Percentiles rank a stretch among this genome's conserved stretches.
phyloP scores from a whole-genome alignment of 1,140 invertebrate species.

The Gryllus bimaculatus region DNA sequence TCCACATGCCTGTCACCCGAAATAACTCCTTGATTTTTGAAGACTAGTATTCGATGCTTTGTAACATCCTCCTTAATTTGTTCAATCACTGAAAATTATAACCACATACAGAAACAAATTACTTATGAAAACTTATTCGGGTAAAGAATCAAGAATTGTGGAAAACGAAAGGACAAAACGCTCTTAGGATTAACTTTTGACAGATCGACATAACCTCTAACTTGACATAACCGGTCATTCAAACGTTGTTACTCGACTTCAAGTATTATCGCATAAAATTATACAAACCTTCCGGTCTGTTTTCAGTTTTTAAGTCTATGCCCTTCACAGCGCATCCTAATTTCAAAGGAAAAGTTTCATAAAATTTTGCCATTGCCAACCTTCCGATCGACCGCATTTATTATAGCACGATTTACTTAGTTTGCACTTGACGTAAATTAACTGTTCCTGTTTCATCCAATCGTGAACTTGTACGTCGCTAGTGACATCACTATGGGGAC shows the following conservation, averaged over 20 bases:
- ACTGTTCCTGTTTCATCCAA: too few relatives aligned
- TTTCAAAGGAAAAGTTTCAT: constrained; percentile 27
- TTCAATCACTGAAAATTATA: constrained; percentile 30
- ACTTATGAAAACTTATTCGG: neutral
- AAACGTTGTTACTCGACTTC: neutral
- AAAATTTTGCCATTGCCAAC: constrained; percentile 21
- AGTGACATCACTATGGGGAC: too few relatives aligned
- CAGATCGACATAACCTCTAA: neutral
- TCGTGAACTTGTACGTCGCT: too few relatives aligned
- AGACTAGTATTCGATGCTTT: constrained; percentile 35
- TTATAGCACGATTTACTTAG: too few relatives aligned
- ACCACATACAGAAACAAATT: neutral
- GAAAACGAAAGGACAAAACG: neutral
- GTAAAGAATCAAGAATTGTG: neutral
- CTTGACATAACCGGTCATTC: neutral
- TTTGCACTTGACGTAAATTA: too few relatives aligned
- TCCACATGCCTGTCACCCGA: constrained; percentile 38
- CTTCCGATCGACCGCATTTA: too few relatives aligned
- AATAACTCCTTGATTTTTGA: constrained; percentile 39
- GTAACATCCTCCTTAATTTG: constrained; percentile 36
- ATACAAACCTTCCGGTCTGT: constrained; percentile 31
- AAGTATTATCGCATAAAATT: neutral
- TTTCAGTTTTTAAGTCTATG: constrained; percentile 33
- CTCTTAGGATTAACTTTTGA: neutral
- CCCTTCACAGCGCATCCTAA: constrained; percentile 33